Base-by-base conservation (phyloP, 2,888 invertebrate species). In the Trachelus tabidus region DNA sequence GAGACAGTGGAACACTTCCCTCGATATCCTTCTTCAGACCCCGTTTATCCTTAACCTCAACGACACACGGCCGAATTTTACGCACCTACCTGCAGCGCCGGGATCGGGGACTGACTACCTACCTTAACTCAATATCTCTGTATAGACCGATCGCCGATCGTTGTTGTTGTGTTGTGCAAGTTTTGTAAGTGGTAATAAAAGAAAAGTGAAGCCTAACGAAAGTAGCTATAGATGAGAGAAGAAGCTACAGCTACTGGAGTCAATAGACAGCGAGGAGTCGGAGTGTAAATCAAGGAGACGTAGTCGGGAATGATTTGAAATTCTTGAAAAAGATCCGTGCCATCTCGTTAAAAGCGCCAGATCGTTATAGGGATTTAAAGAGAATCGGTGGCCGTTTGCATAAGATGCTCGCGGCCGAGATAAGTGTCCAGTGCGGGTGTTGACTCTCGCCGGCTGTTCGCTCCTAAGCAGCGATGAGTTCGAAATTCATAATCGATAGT, bases 401-500 rank as follows among this genome's bases (percentile, higher is more conserved):
- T 56, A 56, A 56, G 23, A 56, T 56, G 56, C 56, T 56, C 9
- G 56, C 56, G 56, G 56, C 56, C 56, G 56, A 56, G 56, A 56
- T 23, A 23, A 56, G 56, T 56, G 56, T 56, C 56, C 80, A 86
- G 87, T 85, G 85, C 86, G 87, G 85, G 87, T 86, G 86, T 85
- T 87, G 87, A 76, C 34, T 74, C 69, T 40, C 74, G 73, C 71
- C 82, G 86, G 84, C 84, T 87, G 89, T 85, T 86, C 88, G 85
- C 86, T 87, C 89, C 89, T 87, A 87, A 85, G 87, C 90, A 92
- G 96, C 95, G 95, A 98, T 98, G 97, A 97, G 96, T 95, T 97
- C 97, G 95, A 98, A 97, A 95, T 98, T 97, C 95, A 97, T 97
- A 95, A 96, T 98, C 94, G 97, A 98, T 96, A 97, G 97, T 94